These are phyloP conservation scores for Megaceryle alcyon DNA, from an alignment of 2,797 vertebrate species.

Conservation along the genomic window DNA sequence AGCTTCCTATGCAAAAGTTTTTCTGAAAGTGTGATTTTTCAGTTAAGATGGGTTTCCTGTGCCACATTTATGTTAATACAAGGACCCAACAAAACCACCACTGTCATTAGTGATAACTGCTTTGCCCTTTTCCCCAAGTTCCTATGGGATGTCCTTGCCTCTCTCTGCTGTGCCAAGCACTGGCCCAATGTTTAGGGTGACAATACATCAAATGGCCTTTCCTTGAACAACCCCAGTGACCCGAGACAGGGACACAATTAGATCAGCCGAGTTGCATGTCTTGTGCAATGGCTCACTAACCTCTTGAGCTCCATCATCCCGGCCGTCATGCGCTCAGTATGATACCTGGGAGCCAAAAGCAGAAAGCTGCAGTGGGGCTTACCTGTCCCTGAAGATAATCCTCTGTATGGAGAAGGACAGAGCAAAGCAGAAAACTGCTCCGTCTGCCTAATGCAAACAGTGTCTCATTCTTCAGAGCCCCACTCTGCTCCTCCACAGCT, in stretches of 20 bases:
- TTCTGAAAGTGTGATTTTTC: background rate
- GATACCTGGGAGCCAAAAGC: background rate
- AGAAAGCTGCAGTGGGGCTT: background rate
- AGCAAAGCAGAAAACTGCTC: background rate
- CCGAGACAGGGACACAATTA: background rate
- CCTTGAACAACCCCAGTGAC: background rate
- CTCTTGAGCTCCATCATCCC: background rate
- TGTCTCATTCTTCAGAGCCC: background rate
- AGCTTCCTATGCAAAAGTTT: background rate
- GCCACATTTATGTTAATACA: background rate
- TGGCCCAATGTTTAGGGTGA: background rate
- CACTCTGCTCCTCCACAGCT: background rate
- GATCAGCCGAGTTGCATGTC: background rate
- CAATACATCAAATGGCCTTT: background rate
- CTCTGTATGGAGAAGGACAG: background rate
- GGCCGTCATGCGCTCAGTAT: fast-evolving
- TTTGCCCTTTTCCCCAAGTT: background rate
- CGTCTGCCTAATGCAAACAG: background rate
- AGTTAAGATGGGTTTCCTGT: background rate
- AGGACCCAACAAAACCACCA: background rate
- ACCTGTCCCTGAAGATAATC: background rate
- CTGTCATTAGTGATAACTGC: background rate
- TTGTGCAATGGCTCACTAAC: background rate
- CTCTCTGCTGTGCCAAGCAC: background rate
- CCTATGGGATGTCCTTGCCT: background rate